Percentiles rank a stretch among this genome's conserved stretches.
phyloP scores from a whole-genome alignment of 1,140 invertebrate genomes.

The Drosophila yakuba region DNA sequence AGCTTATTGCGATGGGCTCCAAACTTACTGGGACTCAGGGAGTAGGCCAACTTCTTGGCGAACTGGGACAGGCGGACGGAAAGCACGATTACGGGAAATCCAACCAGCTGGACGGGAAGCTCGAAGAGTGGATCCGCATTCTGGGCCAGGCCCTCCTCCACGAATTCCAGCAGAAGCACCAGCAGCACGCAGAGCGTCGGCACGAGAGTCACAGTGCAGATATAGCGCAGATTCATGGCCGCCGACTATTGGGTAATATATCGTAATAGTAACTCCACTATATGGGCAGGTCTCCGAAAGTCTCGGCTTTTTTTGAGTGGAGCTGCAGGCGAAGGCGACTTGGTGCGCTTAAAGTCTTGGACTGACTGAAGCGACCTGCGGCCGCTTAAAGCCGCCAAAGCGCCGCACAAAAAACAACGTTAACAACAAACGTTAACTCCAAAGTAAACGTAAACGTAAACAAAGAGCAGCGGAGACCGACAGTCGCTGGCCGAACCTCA shows the following conservation, averaged over 20 bases:
- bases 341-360: constrained; percentile 71
- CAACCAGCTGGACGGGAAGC: constrained; percentile 91
- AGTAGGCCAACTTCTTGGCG: constrained; percentile 92
- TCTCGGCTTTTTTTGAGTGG: constrained; percentile 1
- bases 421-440: constrained; percentile 27
- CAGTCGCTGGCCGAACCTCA: constrained; percentile 29
- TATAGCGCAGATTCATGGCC: constrained; percentile 73
- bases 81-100: constrained; percentile 92
- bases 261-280: constrained; percentile 8
- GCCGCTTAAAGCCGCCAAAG: constrained; percentile 61
- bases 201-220: constrained; percentile 67
- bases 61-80: constrained; percentile 93
- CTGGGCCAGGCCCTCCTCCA: constrained; percentile 73
- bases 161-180: constrained; percentile 69
- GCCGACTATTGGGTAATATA: constrained; percentile 17
- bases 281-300: constrained; percentile 3
- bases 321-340: constrained; percentile 61
- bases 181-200: constrained; percentile 77
- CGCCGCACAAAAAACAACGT: constrained; percentile 53
- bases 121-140: constrained; percentile 88
- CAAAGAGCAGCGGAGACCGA: constrained; percentile 16
- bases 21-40: constrained; percentile 92
- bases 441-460: constrained; percentile 39
- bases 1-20: constrained; percentile 1
- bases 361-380: constrained; percentile 66